Evolutionary conservation across 2,113 vertebrate species (phyloP).

Genomic region (Ifrita kowaldi): DNA sequence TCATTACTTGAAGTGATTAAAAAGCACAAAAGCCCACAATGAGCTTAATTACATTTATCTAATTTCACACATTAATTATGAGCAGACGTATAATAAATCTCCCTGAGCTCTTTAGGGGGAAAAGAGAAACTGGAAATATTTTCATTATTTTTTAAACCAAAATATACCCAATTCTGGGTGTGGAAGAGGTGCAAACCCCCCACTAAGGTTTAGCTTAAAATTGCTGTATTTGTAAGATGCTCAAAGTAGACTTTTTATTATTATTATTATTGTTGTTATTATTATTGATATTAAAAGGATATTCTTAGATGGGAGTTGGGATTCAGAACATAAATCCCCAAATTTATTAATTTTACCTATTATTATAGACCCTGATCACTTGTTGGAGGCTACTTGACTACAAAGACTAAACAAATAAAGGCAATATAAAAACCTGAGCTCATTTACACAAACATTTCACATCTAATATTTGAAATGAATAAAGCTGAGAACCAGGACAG

Average conservation of each 20-base stretch:
- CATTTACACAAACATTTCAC: not conserved
- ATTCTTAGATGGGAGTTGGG: not conserved
- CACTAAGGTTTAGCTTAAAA: not conserved
- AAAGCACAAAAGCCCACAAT: not conserved
- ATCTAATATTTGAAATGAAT: not conserved
- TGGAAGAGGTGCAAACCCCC: not conserved
- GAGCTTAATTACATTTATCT: not conserved
- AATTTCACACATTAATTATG: not conserved
- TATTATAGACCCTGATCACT: not conserved
- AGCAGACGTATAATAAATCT: not conserved
- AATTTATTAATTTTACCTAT: not conserved
- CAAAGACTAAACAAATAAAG: not conserved
- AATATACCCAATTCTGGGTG: not conserved
- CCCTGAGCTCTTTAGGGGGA: not conserved
- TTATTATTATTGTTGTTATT: too few species aligned
- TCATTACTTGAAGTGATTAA: not conserved
- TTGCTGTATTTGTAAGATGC: not conserved
- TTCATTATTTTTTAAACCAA: not conserved
- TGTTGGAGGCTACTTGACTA: not conserved
- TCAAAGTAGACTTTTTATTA: not conserved
- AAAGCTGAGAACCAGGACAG: constrained; percentile 18
- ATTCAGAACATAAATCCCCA: not conserved
- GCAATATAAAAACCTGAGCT: not conserved
- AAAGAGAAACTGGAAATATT: not conserved
- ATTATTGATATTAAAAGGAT: too few species aligned